A percentile compares a stretch with the other conserved stretches of the same genome.
Conservation (phyloP, 92 coral and sea anemone species). For the Umimayanthus chanpuru region DNA sequence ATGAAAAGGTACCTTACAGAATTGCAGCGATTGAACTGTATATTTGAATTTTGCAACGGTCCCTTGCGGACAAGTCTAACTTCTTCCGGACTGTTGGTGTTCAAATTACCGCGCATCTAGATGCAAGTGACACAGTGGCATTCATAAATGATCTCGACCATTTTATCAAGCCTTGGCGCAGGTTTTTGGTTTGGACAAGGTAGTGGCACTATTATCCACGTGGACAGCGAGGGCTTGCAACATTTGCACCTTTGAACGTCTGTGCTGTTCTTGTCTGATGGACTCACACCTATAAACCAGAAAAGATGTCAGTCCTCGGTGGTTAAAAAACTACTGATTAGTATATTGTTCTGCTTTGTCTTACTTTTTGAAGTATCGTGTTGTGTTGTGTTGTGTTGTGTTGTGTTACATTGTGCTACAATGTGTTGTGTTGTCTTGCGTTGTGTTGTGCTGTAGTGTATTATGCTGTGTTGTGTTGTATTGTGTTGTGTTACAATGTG, state of each 20-base stretch:
- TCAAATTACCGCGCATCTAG: too few relatives aligned
- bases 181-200: slow-evolving; percentile 1
- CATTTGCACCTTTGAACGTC: slow-evolving; percentile 7
- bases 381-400: too few relatives aligned
- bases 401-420: background rate
- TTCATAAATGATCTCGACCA: slow-evolving; percentile 9
- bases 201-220: background rate
- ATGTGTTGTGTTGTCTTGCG: too few relatives aligned
- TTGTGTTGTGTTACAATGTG: too few relatives aligned
- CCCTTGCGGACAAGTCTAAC: background rate
- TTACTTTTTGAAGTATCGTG: too few relatives aligned
- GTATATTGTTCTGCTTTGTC: background rate
- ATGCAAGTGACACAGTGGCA: slow-evolving; percentile 12
- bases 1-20: background rate
- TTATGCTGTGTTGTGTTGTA: too few relatives aligned
- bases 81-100: background rate
- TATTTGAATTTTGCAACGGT: background rate
- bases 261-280: background rate
- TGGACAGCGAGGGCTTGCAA: slow-evolving; percentile 14
- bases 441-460: too few relatives aligned
- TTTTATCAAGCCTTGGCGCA: background rate
- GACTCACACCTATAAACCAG: background rate
- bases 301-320: background rate
- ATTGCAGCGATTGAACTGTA: background rate
- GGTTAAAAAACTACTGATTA: too few relatives aligned